These are phyloP conservation scores for Dendrophyllia cribrosa DNA, from an alignment of 64 coral and sea anemone species.

Conservation along the genomic window DNA sequence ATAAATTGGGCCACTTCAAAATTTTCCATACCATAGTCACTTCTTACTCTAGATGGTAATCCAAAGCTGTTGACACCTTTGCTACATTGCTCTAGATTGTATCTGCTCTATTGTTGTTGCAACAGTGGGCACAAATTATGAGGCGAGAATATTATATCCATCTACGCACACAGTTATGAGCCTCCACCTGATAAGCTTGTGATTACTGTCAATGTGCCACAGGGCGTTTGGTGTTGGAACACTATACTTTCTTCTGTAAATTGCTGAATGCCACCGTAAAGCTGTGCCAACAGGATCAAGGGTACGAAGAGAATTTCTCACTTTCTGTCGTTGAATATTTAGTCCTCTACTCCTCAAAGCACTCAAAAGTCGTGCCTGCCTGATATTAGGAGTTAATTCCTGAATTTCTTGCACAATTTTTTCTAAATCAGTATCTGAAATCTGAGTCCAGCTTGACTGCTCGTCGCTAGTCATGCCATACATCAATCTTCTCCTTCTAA, in stretches of 20 bases:
- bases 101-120: too few species aligned
- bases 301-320: not conserved
- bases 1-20: too few species aligned
- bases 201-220: slow-evolving; percentile 33
- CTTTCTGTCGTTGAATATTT: not conserved
- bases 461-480: too few species aligned
- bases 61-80: too few species aligned
- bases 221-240: slow-evolving; percentile 20
- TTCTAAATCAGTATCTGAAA: too few species aligned
- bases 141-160: slow-evolving; percentile 2
- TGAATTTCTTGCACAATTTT: too few species aligned
- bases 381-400: too few species aligned
- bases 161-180: not conserved
- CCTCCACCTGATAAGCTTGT: slow-evolving; percentile 42
- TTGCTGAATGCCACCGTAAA: slow-evolving; percentile 4
- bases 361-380: not conserved
- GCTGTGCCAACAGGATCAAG: slow-evolving; percentile 8
- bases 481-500: too few species aligned
- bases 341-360: slow-evolving; percentile 25
- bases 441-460: too few species aligned
- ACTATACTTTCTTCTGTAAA: slow-evolving; percentile 33
- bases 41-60: too few species aligned
- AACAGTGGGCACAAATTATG: not conserved
- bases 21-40: too few species aligned
- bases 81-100: too few species aligned